Conservation (phyloP, 2,797 vertebrate genomes). For the Delichon dasypus region DNA sequence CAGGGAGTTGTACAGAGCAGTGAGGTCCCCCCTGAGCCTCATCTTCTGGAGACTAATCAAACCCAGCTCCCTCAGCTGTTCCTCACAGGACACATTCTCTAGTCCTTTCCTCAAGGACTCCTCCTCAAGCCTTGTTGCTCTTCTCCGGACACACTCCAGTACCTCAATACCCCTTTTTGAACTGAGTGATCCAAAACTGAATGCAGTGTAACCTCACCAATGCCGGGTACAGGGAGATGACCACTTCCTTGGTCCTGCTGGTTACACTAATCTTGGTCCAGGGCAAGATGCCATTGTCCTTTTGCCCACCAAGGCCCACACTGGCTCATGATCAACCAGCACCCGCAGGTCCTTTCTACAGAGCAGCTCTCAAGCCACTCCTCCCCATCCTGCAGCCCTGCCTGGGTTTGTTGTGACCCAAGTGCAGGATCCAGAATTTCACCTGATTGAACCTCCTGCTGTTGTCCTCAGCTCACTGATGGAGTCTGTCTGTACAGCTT, state of each 20-base stretch:
- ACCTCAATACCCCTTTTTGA: background rate
- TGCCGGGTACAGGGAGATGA: no score
- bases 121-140: background rate
- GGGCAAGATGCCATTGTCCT: background rate
- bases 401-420: background rate
- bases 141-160: background rate
- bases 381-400: accelerated
- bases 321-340: background rate
- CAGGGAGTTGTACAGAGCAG: accelerated
- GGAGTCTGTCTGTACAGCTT: background rate
- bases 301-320: background rate
- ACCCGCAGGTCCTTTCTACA: background rate
- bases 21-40: background rate
- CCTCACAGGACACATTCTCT: background rate
- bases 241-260: background rate
- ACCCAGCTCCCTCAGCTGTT: background rate
- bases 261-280: background rate
- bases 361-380: background rate
- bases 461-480: background rate
- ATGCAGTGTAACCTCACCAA: background rate
- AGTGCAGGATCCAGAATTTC: background rate
- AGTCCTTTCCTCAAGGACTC: no score
- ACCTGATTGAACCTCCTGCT: background rate
- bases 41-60: background rate
- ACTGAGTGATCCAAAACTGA: background rate